Percentiles rank a stretch among this genome's conserved stretches.
phyloP scores from a whole-genome alignment of 2,113 vertebrate genomes.

The Thermophis baileyi region DNA sequence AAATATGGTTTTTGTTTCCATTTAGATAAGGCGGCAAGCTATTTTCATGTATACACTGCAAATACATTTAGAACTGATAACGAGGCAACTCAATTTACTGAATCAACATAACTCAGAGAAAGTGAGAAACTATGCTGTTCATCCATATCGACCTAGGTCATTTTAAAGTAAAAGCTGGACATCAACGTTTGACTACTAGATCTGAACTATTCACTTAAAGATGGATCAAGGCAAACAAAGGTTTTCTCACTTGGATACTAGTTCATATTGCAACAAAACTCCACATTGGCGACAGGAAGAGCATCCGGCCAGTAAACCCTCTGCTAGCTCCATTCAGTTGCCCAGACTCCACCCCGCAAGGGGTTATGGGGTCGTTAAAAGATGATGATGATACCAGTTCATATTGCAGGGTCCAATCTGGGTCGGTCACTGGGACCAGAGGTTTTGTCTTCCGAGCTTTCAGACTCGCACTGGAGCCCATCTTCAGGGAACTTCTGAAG shows the following conservation, averaged over 20 bases:
- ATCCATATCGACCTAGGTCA: background rate
- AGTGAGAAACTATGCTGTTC: background rate
- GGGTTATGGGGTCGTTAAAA: too few relatives aligned
- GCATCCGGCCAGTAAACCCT: too few relatives aligned
- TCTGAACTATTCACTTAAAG: background rate
- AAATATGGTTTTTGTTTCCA: constrained; percentile 43
- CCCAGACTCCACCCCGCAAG: too few relatives aligned
- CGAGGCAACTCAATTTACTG: background rate
- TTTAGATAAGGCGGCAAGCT: constrained; percentile 33
- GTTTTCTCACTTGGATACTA: background rate
- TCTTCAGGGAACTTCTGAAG: too few relatives aligned
- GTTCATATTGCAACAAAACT: background rate
- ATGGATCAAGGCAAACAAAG: background rate
- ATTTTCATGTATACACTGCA: rapidly evolving
- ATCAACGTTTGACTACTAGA: background rate
- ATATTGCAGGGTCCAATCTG: too few relatives aligned
- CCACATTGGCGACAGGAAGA: too few relatives aligned
- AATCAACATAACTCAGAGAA: background rate
- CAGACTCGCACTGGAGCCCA: too few relatives aligned
- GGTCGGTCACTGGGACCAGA: too few relatives aligned
- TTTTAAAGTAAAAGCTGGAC: background rate
- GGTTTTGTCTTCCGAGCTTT: too few relatives aligned
- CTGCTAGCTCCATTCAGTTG: too few relatives aligned
- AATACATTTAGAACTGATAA: background rate
- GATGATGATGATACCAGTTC: too few relatives aligned